Base-by-base conservation (phyloP, 2,888 invertebrate species). In the Spatulosminthurus flaviceps region DNA sequence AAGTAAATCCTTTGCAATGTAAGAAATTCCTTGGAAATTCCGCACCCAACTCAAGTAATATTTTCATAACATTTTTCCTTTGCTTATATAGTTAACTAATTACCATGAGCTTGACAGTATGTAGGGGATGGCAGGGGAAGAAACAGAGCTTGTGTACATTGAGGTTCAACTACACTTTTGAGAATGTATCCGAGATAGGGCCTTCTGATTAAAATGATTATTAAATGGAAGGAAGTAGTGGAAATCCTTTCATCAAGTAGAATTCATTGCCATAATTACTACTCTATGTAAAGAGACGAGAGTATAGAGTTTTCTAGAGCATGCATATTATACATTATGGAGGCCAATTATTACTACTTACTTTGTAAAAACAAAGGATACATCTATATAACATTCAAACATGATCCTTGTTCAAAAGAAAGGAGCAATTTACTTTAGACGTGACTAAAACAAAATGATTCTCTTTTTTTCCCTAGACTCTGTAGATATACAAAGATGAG, bases 41-140 rank as follows among this genome's bases (percentile, higher is more conserved):
- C n/a, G n/a, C n/a, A n/a, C n/a, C n/a, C n/a, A n/a, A n/a, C n/a
- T n/a, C n/a, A n/a, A n/a, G n/a, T n/a, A n/a, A n/a, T n/a, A n/a
- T n/a, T n/a, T n/a, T n/a, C n/a, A n/a, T n/a, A n/a, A n/a, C n/a
- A n/a, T n/a, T n/a, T n/a, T n/a, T n/a, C n/a, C n/a, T n/a, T n/a
- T n/a, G n/a, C n/a, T n/a, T 41, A 41, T 41, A 7, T 41, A 7
- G 41, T 41, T 41, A 13, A 7, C 41, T 41, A 41, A 41, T 41
- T 41, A 41, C 41, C 41, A 41, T 41, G 7, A 41, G 7, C 41
- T 41, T 9, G 7, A 41, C 13, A 41, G 41, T 41, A 22, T 13
- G 41, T 7, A 66, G 22, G 26, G 29, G 34, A 51, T 61, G 70
- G n/a, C 24, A 79, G 70, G 24, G 64, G 24, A 24, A 64, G 64